Evolutionary conservation across 1,140 invertebrate species (phyloP).

Genomic region (Paramacrobiotus metropolitanus): DNA sequence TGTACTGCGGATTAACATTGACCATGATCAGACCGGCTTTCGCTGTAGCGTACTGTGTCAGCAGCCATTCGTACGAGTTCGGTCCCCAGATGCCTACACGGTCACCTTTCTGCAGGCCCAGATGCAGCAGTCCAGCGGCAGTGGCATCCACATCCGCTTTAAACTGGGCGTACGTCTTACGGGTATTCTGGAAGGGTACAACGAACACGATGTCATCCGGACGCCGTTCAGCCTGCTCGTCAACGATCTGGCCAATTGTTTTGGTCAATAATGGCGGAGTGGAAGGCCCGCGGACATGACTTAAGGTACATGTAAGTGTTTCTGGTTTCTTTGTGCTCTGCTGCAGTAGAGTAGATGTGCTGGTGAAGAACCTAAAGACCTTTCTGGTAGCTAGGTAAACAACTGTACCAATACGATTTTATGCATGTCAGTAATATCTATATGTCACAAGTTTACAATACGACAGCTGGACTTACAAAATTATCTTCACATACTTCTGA

Average conservation of each 20-base stretch:
- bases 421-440: too few species aligned
- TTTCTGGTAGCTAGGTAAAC: too few species aligned
- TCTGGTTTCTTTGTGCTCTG: too few species aligned
- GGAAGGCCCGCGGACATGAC: background rate
- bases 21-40: conserved; percentile 58
- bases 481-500: too few species aligned
- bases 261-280: conserved; percentile 28
- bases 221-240: conserved; percentile 28
- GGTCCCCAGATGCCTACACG: conserved; percentile 65
- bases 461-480: too few species aligned
- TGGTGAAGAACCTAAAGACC: too few species aligned
- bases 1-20: conserved; percentile 57
- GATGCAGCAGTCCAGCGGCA: conserved; percentile 45
- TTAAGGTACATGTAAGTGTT: background rate
- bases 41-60: conserved; percentile 46
- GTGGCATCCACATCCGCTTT: conserved; percentile 41
- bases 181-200: conserved; percentile 32
- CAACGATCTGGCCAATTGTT: conserved; percentile 37
- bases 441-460: too few species aligned
- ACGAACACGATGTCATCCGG: conserved; percentile 33
- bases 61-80: conserved; percentile 56
- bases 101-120: conserved; percentile 57
- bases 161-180: conserved; percentile 36
- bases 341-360: too few species aligned
- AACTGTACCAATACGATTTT: too few species aligned